Conservation (phyloP, 2,888 invertebrate genomes). For the Hyposoter dolosus region DNA sequence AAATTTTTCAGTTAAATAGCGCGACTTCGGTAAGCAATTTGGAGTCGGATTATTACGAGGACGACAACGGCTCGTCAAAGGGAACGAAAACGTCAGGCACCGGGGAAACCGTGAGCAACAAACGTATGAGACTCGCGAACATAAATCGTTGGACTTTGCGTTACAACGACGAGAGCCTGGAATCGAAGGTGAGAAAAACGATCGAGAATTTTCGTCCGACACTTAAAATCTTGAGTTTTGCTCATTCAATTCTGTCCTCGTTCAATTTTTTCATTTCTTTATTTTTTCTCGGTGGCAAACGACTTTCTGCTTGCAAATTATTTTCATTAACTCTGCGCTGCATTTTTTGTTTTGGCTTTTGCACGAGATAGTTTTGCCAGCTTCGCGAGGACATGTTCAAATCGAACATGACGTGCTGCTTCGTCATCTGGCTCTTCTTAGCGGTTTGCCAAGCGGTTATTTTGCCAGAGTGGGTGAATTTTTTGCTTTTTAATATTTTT, state of each 20-base stretch:
- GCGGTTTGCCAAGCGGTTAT: constrained; percentile 91
- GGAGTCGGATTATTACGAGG: constrained; percentile 82
- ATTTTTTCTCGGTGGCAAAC: not conserved
- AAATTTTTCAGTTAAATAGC: constrained; percentile 81
- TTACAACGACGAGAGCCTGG: constrained; percentile 93
- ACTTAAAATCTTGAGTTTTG: not conserved
- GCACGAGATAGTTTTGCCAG: constrained; percentile 89
- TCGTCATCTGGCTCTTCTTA: constrained; percentile 96
- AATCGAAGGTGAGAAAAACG: constrained; percentile 88
- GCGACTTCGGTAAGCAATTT: constrained; percentile 82
- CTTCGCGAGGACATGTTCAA: constrained; percentile 97
- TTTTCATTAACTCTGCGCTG: not conserved
- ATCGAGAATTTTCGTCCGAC: not conserved
- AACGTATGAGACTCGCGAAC: constrained; percentile 94
- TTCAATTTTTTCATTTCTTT: not conserved
- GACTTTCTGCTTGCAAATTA: not conserved
- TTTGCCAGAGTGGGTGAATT: constrained; percentile 88
- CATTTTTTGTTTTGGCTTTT: constrained; percentile 46
- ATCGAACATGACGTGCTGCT: constrained; percentile 97
- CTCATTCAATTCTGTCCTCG: not conserved
- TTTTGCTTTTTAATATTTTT: not conserved
- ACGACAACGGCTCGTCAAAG: constrained; percentile 79
- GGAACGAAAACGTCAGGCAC: constrained; percentile 75
- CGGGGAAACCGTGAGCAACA: constrained; percentile 94
- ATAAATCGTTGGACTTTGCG: constrained; percentile 94